Evolutionary conservation across 2,888 invertebrate genomes (phyloP).

Genomic region (Homarus gammarus): DNA sequence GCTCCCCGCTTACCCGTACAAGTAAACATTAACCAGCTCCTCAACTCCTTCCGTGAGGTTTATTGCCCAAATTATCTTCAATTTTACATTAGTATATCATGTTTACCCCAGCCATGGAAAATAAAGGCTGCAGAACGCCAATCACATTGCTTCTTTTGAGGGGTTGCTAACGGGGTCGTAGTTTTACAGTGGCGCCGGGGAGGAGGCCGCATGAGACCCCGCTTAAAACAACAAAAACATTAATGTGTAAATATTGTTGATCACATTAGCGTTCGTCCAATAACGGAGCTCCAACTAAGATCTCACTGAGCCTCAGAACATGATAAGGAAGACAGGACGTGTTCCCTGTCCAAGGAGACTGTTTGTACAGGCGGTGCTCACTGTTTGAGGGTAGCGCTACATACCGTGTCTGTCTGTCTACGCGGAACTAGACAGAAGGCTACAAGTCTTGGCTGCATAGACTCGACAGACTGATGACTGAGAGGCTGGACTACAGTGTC

Average conservation of each 20-base stretch:
- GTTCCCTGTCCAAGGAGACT: too few species aligned
- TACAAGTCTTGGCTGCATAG: background rate
- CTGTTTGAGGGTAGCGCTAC: background rate
- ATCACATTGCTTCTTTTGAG: background rate
- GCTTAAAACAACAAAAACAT: slow-evolving; percentile 8
- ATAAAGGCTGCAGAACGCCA: background rate
- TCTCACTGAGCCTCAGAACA: too few species aligned
- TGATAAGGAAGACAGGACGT: too few species aligned
- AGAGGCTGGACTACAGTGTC: too few species aligned
- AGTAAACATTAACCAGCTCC: background rate
- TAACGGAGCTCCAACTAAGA: too few species aligned
- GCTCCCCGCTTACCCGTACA: background rate
- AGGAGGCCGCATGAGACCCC: background rate
- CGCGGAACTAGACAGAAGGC: background rate
- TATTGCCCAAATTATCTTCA: too few species aligned
- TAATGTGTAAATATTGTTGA: background rate
- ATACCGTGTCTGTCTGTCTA: background rate
- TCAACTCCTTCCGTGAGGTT: too few species aligned
- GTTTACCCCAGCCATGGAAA: too few species aligned
- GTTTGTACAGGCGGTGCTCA: background rate
- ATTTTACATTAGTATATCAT: too few species aligned
- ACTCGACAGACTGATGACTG: background rate
- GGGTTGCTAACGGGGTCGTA: background rate
- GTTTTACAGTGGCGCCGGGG: background rate
- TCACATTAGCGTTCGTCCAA: background rate